Percentiles rank a stretch among this genome's conserved stretches.
These are phyloP conservation scores for Allobates femoralis DNA, from an alignment of 2,797 vertebrate species.

Conservation along the genomic window DNA sequence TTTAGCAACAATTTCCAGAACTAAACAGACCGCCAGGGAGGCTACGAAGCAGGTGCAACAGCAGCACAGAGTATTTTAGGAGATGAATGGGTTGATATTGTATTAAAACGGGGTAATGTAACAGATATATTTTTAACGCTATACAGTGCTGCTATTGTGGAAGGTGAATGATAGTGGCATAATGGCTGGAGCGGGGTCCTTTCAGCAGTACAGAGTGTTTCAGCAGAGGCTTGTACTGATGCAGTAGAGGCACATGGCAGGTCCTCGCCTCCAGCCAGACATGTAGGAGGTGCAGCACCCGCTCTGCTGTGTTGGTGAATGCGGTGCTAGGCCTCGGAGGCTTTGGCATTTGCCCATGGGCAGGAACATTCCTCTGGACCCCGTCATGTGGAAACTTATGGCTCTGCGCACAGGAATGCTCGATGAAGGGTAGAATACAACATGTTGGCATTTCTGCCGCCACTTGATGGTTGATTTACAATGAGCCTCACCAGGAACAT, in stretches of 20 bases:
- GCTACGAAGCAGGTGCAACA: no score
- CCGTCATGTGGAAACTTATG: constrained; percentile 9
- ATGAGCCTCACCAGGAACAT: constrained; percentile 40
- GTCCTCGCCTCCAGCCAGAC: background rate
- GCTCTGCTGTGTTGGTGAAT: background rate
- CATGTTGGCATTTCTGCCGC: constrained; percentile 11
- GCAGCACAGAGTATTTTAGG: no score
- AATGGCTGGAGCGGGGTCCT: no score
- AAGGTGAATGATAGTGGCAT: no score
- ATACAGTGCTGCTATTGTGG: no score
- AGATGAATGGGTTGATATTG: no score
- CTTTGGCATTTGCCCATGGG: constrained; percentile 34
- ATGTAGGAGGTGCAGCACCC: background rate
- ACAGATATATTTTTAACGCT: no score
- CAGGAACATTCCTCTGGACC: constrained; percentile 11
- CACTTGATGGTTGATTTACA: constrained; percentile 60
- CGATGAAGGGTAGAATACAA: constrained; percentile 14
- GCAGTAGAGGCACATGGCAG: background rate
- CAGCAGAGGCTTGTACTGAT: no score
- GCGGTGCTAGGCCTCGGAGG: constrained; percentile 21
- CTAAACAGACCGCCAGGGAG: no score
- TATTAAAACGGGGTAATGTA: no score
- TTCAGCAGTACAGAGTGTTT: no score
- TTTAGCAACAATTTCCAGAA: no score
- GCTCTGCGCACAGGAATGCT: constrained; percentile 25